These are phyloP conservation scores for Ashinkailepas kermadecensis DNA, from an alignment of 2,888 invertebrate species.

Conservation along the genomic window DNA sequence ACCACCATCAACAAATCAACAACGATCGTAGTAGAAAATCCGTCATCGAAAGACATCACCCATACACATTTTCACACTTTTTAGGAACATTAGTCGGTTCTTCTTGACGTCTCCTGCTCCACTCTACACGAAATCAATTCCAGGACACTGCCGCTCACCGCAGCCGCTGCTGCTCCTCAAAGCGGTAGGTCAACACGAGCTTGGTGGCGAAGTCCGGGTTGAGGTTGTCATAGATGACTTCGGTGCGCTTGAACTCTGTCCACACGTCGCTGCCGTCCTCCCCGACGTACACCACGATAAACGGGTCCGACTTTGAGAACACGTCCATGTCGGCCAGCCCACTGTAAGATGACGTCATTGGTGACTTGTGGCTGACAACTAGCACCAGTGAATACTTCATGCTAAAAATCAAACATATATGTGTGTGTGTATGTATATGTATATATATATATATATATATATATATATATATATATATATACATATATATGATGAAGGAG, in stretches of 20 bases:
- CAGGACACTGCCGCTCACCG: conserved; percentile 28
- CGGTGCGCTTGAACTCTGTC: conserved; percentile 32
- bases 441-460: not conserved
- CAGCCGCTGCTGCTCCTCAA: conserved; percentile 47
- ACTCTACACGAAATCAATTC: no score
- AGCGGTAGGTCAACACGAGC: conserved; percentile 45
- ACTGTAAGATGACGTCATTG: conserved; percentile 24
- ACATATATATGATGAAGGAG: not conserved
- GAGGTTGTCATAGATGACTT: conserved; percentile 37
- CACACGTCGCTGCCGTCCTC: conserved; percentile 32
- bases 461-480: not conserved
- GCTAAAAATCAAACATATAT: not conserved
- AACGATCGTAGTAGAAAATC: no score
- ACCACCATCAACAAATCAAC: no score
- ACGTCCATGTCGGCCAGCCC: conserved; percentile 42
- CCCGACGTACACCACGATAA: conserved; percentile 40
- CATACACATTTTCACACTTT: no score
- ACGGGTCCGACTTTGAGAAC: conserved; percentile 46
- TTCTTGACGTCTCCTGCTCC: no score
- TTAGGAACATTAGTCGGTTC: no score
- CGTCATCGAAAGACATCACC: not conserved
- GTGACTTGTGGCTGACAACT: no score
- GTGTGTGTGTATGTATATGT: not conserved
- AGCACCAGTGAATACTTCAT: not conserved
- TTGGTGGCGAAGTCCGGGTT: conserved; percentile 46